Base-by-base conservation (phyloP, 2,888 invertebrate genomes). In the Helleia helle region DNA sequence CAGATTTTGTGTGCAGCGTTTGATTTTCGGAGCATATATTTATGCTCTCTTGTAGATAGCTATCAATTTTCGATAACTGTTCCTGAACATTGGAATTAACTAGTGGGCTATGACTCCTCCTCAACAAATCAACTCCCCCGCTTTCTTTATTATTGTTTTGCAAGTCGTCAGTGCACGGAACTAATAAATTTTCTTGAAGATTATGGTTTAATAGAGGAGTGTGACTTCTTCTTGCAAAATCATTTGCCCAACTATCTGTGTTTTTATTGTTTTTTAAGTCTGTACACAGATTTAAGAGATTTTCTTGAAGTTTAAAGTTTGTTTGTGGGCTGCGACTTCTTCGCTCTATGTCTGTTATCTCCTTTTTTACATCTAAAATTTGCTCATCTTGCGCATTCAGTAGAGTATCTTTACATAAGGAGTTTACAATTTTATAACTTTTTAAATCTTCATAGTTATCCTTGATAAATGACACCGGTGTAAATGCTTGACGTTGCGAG, bases 381-480 rank as follows among this genome's bases (percentile, higher is more conserved):
- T 17, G n/a, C 18, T 4, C 28, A 31, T 62, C 63, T 12, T 41
- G 43, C 29, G 50, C 38, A 41, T 52, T 47, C 29, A 65, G 45
- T 8, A 39, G 25, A 26, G 69, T 68, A 47, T 72, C 75, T 52
- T 74, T 79, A 44, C 65, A 68, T 14, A 84, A 41, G 4, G 74
- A 73, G 51, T 67, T 81, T n/a, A 84, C 83, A 41, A 84, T 79
- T 63, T 79, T 83, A 52, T 84, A 84, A 52, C 84, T 84, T 40
- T 74, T 70, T 45, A 84, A 65, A 56, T 81, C 83, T 62, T 74
- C 73, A 50, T 62, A 81, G 42, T 74, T 62, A 44, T 83, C 66
- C 51, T 65, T 73, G 30, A 81, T 57, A 25, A 66, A 71, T 47
- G 68, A 64, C 17, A 76, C 51, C 15, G 75, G 69, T 36, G 60